Evolutionary conservation across 1,140 invertebrate genomes (phyloP).

Genomic region (Triops cancriformis): DNA sequence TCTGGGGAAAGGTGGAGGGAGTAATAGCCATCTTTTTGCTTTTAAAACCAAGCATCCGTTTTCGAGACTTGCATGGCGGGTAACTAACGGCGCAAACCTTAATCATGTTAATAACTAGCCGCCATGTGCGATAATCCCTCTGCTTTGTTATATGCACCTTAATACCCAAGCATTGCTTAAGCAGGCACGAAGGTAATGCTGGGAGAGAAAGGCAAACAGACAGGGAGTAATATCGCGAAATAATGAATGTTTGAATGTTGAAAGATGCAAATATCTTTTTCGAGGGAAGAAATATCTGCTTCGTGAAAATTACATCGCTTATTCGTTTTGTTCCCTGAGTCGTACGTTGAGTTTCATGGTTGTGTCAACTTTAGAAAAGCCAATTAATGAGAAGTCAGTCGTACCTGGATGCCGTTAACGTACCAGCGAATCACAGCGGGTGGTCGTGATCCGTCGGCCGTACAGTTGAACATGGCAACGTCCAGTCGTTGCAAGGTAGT

Average conservation of each 20-base stretch:
- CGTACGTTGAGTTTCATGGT: background rate
- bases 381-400: background rate
- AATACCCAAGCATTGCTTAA: background rate
- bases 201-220: background rate
- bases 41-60: background rate
- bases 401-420: slow-evolving; percentile 24
- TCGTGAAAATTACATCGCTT: background rate
- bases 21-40: background rate
- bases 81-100: background rate
- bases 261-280: background rate
- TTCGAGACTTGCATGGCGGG: background rate
- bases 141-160: background rate
- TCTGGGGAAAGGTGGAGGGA: background rate
- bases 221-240: background rate
- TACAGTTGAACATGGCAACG: slow-evolving; percentile 22
- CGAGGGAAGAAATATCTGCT: background rate
- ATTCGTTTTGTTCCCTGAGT: background rate
- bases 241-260: background rate
- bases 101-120: background rate
- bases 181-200: background rate
- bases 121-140: background rate
- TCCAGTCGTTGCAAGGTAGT: background rate
- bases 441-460: slow-evolving; percentile 22
- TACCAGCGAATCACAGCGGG: slow-evolving; percentile 22
- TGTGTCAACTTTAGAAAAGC: background rate